Base-by-base conservation (phyloP, 2,797 vertebrate genomes). In the Poecilia velifera region DNA sequence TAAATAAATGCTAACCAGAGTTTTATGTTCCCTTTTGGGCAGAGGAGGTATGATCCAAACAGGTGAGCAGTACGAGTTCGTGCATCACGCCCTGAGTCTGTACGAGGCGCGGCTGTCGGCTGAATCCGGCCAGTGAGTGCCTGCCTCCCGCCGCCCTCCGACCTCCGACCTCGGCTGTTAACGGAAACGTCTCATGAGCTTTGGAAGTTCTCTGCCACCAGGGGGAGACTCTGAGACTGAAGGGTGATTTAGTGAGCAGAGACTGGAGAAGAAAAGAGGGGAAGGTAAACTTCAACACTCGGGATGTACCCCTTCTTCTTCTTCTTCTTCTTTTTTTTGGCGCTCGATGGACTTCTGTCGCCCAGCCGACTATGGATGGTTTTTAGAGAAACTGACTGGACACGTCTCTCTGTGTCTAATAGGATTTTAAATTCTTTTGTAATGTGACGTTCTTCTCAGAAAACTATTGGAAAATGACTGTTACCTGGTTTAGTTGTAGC, bases 1-100 rank as follows among this genome's bases (percentile, higher is more conserved):
- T 45, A 45, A 16, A 45, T 43, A 14, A 70, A n/a, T n/a, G 25
- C 2, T 70, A 25, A 25, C 66, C 39, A 43, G 13, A 25, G 28
- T 34, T 47, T 6, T 82, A 16, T 76, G 16, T 76, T 6, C 91
- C 89, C 82, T 83, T 76, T 34, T 34, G 3, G 79, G 28, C 94
- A 99, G 98, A 87, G 98, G 98, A 12, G 98, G 98, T 36, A 99
- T 99, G 98, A 98, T 99, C 90, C 98, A 99, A 90, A 99, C 98
- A 12, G 97, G 96, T 0, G 97, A 99, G 93, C 98, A 99, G 94
- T 99, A 99, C 74, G 97, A 98, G 93, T 99, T 99, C 76, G 97
- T 99, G 77, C 98, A 99, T 84, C 98, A 98, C n/a, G 98, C 98
- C 57, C 90, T 99, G 88, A 96, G 95, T 84, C 95, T 98, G 59